Base-by-base conservation (phyloP, 2,797 vertebrate genomes). In the Aotus griseimembra region DNA sequence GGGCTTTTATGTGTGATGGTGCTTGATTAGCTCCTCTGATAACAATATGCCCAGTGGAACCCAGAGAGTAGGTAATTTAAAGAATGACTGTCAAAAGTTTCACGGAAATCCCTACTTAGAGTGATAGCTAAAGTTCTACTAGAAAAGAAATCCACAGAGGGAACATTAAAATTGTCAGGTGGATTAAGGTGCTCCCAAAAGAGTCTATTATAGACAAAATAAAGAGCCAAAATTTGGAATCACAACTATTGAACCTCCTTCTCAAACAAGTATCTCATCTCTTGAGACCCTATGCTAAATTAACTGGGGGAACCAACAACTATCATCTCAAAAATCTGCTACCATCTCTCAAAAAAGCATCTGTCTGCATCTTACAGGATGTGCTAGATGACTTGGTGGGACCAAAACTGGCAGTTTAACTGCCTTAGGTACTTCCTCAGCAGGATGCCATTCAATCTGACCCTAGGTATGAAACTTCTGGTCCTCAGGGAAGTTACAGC, bases 21-120 rank as follows among this genome's bases (percentile, higher is more conserved):
- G 52, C 11, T 80, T 33, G 61, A 33, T 72, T 79, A 93, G 44
- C 48, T 94, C 52, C 30, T 94, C 52, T 85, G 70, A 46, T 61
- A 89, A 96, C 58, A 92, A 95, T 30, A 81, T 83, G 91, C 6
- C 48, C 39, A 96, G 4, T 26, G 13, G 48, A 91, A 94, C 50
- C 44, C 2, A 41, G 12, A 81, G 30, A 90, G 28, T 7, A 77
- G 81, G 72, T 64, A 95, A 41, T 88, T 58, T 94, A 57, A 89
- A 39, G 50, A 93, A 89, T 39, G 36, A 41, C 19, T 9, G 44
- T 85, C 67, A 81, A 48, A 92, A 82, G n/a, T 93, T 94, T 85
- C 81, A 93, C 0, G 90, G 93, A 96, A 72, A 96, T 22, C 50
- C 33, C 70, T 88, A 82, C 70, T 85, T 75, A 91, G n/a, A 70